Percentiles rank a stretch among this genome's conserved stretches.
Evolutionary conservation across 2,888 invertebrate species (phyloP).

Genomic region (Drosophila mimetica): DNA sequence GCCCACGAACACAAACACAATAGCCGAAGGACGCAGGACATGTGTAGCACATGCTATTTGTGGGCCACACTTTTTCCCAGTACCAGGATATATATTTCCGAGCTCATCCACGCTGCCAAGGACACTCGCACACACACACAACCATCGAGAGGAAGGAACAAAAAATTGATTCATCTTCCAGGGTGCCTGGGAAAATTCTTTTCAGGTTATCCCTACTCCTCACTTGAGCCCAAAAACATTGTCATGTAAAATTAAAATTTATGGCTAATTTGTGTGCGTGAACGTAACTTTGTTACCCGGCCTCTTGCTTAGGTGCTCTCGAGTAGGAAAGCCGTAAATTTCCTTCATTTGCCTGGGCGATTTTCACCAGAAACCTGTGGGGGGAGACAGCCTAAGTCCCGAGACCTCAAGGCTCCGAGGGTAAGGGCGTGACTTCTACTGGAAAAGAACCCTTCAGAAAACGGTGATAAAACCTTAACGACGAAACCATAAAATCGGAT

Average conservation of each 20-base stretch:
- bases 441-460: slow-evolving; percentile 24
- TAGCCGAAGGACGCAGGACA: slow-evolving; percentile 43
- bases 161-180: slow-evolving; percentile 69
- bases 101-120: slow-evolving; percentile 41
- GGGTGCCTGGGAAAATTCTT: slow-evolving; percentile 20
- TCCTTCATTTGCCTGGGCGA: slow-evolving; percentile 41
- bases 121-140: slow-evolving; percentile 23
- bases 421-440: slow-evolving; percentile 28
- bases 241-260: slow-evolving; percentile 80
- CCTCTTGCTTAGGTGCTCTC: slow-evolving; percentile 20
- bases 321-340: slow-evolving; percentile 60
- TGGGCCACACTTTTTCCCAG: slow-evolving; percentile 57
- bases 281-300: slow-evolving; percentile 30
- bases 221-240: slow-evolving; percentile 52
- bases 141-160: slow-evolving; percentile 13
- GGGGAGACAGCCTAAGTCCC: slow-evolving; percentile 10
- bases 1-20: slow-evolving; percentile 31
- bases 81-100: slow-evolving; percentile 49
- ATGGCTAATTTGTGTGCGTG: slow-evolving; percentile 76
- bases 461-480: slow-evolving; percentile 37
- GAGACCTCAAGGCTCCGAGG: background rate
- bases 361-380: slow-evolving; percentile 52
- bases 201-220: slow-evolving; percentile 23
- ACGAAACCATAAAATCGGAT: slow-evolving; percentile 35
- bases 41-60: slow-evolving; percentile 62